Base-by-base conservation (phyloP, 2,797 vertebrate genomes). In the Threskiornis aethiopicus region DNA sequence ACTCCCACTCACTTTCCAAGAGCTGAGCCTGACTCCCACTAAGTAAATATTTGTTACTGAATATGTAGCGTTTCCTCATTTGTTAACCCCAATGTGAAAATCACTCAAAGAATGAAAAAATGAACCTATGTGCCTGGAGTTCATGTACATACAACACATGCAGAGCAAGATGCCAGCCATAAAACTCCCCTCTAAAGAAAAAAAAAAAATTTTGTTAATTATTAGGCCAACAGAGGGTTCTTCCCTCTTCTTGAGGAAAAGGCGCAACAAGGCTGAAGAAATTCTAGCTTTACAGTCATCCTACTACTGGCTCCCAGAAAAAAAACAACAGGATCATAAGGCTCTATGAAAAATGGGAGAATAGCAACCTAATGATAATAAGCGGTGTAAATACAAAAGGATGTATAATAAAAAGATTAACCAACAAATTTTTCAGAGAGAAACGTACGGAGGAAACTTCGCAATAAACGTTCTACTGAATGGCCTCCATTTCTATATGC, bases 41-140 rank as follows among this genome's bases (percentile, higher is more conserved):
- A 87, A 94, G 73, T 77, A 97, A 96, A 93, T 52, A 97, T 55
- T 76, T 95, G 79, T 57, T 89, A 91, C 31, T 46, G 29, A 83
- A 80, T 67, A 77, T 41, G 46, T 80, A n/a, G 13, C 37, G 6
- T 67, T 94, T 77, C 77, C 55, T 77, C 75, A 62, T 55, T 44
- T 59, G 22, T 89, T 90, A 94, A 90, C 37, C 29, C 42, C 55
- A 57, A 21, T 11, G 29, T 67, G 47, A 89, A 92, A 92, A 80
- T 44, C n/a, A 47, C 5, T 15, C 55, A 37, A 89, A 84, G 52
- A 91, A 71, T 1, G 2, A 75, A 61, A 90, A 90, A 89, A 42
- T 26, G 4, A 94, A 46, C 10, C 24, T 31, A 12, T 58, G 54
- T 62, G 52, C 62, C 47, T 44, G 35, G 15, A 72, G 57, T 39